These are phyloP conservation scores for Papilio helenus DNA, from an alignment of 1,140 invertebrate genomes.

Conservation along the genomic window DNA sequence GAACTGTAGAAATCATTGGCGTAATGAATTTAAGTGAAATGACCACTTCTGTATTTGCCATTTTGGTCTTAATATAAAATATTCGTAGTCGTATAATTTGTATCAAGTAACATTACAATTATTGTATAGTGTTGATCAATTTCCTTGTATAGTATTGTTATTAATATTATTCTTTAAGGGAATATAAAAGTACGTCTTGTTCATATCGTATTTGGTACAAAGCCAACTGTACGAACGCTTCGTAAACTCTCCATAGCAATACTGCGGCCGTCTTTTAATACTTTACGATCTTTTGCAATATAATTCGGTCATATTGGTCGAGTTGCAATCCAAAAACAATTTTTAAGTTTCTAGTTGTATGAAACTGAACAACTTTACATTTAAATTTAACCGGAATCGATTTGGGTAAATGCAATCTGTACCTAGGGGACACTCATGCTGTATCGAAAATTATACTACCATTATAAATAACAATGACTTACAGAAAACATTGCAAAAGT, in stretches of 20 bases:
- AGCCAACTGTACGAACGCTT: slow-evolving; percentile 30
- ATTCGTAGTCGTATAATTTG: background rate
- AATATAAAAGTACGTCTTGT: slow-evolving; percentile 13
- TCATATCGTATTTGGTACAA: slow-evolving; percentile 26
- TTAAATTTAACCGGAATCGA: background rate
- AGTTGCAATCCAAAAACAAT: slow-evolving; percentile 31
- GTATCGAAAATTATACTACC: background rate
- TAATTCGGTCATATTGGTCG: slow-evolving; percentile 39
- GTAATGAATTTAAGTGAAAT: background rate
- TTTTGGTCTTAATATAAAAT: slow-evolving; percentile 5
- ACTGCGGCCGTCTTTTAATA: slow-evolving; percentile 20
- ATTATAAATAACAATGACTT: background rate
- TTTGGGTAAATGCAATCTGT: background rate
- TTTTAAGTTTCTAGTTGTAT: background rate
- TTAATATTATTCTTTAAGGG: background rate
- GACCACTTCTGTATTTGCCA: background rate
- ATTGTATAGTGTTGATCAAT: background rate
- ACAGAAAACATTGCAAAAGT: background rate
- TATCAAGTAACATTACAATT: slow-evolving; percentile 13
- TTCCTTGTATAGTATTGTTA: slow-evolving; percentile 8
- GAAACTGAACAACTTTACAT: background rate
- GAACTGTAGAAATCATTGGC: background rate
- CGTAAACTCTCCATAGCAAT: background rate
- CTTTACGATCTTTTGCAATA: slow-evolving; percentile 37
- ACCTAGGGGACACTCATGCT: background rate